Conservation (phyloP, 2,113 vertebrate species). For the Anguilla japonica region DNA sequence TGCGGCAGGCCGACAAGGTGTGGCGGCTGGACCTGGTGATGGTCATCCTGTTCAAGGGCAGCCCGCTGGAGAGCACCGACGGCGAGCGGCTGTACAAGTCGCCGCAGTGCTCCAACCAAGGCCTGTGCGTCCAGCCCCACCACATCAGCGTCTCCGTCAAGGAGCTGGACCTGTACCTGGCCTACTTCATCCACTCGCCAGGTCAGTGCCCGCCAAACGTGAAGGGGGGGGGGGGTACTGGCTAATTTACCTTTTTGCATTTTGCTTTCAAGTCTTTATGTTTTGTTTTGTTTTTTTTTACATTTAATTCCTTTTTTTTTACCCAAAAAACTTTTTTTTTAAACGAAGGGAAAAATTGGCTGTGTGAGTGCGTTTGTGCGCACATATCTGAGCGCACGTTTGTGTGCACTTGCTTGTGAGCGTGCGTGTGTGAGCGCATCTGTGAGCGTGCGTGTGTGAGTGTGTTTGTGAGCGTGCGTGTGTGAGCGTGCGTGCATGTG, state of each 20-base stretch:
- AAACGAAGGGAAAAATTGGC: no score
- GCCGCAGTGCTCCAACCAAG: conserved; percentile 94
- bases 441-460: no score
- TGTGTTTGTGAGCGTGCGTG: no score
- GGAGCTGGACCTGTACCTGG: conserved; percentile 99
- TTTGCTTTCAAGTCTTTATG: not conserved
- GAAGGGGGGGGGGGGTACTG: no score
- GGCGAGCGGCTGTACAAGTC: conserved; percentile 96
- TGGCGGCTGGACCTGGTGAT: conserved; percentile 99
- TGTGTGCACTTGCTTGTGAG: conserved; percentile 12
- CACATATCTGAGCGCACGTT: no score
- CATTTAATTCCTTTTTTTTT: no score
- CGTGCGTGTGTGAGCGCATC: conserved; percentile 37
- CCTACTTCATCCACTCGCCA: conserved; percentile 98
- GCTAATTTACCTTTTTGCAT: no score
- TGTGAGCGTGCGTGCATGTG: conserved; percentile 8
- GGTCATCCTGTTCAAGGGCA: conserved; percentile 99
- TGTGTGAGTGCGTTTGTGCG: not conserved
- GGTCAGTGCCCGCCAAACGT: conserved; percentile 73
- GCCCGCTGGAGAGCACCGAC: conserved; percentile 97
- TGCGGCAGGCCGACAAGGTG: conserved; percentile 97
- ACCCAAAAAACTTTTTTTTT: no score
- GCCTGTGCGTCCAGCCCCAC: conserved; percentile 96
- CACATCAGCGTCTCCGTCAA: conserved; percentile 99
- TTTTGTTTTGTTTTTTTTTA: conserved; percentile 33